These are phyloP conservation scores for Sarotherodon lohbergeri DNA, from an alignment of 2,113 vertebrate genomes.

Conservation along the genomic window DNA sequence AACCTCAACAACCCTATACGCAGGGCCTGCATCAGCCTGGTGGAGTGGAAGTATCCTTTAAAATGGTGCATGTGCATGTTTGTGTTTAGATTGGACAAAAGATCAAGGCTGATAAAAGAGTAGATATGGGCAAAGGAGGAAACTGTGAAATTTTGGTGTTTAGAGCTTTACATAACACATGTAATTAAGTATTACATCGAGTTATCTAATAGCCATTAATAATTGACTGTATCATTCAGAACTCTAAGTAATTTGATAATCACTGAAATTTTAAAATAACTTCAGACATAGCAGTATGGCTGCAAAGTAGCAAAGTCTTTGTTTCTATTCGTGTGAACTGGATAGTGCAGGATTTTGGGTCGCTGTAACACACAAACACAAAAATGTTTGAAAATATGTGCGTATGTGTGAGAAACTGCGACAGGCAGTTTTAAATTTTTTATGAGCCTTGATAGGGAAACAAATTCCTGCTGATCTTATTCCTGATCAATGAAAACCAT, in stretches of 20 bases:
- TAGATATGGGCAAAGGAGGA: not conserved
- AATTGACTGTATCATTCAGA: not conserved
- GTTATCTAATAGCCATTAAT: not conserved
- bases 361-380: not conserved
- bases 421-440: not conserved
- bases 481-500: not conserved
- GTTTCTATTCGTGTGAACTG: not conserved
- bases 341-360: not conserved
- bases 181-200: not conserved
- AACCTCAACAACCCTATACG: conserved; percentile 97
- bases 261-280: not conserved
- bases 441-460: not conserved
- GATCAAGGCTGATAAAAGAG: not conserved
- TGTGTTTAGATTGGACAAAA: not conserved
- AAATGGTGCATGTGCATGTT: not conserved
- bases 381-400: not conserved
- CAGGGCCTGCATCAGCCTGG: conserved; percentile 98
- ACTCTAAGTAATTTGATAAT: not conserved
- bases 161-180: not conserved
- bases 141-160: not conserved
- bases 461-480: not conserved
- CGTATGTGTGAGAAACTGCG: not conserved
- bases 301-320: not conserved
- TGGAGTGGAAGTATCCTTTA: conserved; percentile 99
- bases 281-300: not conserved